Evolutionary conservation across 2,797 vertebrate species (phyloP), one percentile per base, ranked within the genome.

Genomic region (Setipinna tenuifilis): DNA sequence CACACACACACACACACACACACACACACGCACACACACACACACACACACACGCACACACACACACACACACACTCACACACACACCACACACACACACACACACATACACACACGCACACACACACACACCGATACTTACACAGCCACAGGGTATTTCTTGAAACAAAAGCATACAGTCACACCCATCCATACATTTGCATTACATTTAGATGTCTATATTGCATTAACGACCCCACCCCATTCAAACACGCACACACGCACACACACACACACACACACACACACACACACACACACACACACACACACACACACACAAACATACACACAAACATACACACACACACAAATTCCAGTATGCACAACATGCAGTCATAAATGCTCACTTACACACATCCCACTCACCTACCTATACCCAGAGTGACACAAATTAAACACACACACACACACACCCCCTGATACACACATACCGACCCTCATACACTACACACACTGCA

Each of bases 281-380:
- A 54, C 7, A 54, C 50, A 54, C 7, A 54, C 7, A 54, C 7
- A 54, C 50, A 54, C 2, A 54, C 50, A 87, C 17, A 86, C 61
- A 68, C 78, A 78, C 84, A 68, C 83, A 83, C 84, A 85, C 83
- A 86, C 78, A 84, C 83, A 80, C 58, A 61, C 59, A 41, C 84
- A 68, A 80, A 65, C 57, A 54, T 68, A 65, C 78, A 50, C 35
- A 62, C 75, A 80, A 28, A 68, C 75, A 65, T 5, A 3, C 19
- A 61, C 23, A 54, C 44, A 59, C 41, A 50, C 50, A 54, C 50
- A 54, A 3, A 48, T 10, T 4, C 46, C 3, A 3, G 46, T 48
- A 48, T 10, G 46, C 46, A 48, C n/a, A n/a, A n/a, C n/a, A n/a
- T n/a, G n/a, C n/a, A n/a, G n/a, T n/a, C n/a, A n/a, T n/a, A n/a